Conservation (phyloP, 2,797 vertebrate genomes). For the Pipistrellus pipistrellus region DNA sequence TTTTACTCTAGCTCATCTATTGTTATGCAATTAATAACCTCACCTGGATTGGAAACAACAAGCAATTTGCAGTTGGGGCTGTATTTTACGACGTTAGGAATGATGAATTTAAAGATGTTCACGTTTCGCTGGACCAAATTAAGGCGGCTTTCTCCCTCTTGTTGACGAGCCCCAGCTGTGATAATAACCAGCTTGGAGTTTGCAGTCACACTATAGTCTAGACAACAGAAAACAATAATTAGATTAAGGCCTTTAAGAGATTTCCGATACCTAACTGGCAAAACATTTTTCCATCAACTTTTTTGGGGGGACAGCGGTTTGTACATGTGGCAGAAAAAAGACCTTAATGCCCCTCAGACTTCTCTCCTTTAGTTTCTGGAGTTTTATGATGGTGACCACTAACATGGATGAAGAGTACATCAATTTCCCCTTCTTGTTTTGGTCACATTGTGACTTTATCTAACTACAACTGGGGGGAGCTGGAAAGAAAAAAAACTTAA, state of each 20-base stretch:
- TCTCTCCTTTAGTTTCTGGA: background rate
- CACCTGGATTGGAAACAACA: slow-evolving; percentile 98
- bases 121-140: slow-evolving; percentile 98
- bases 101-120: slow-evolving; percentile 99
- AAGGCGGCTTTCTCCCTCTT: slow-evolving; percentile 97
- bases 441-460: background rate
- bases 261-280: background rate
- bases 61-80: slow-evolving; percentile 96
- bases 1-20: background rate
- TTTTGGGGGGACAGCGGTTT: background rate
- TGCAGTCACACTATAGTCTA: slow-evolving; percentile 97
- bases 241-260: slow-evolving; percentile 1
- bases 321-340: background rate
- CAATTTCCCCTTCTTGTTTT: background rate
- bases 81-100: slow-evolving; percentile 98
- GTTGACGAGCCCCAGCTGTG: slow-evolving; percentile 97
- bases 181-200: slow-evolving; percentile 97
- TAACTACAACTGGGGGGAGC: background rate
- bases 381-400: background rate
- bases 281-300: background rate
- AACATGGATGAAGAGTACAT: background rate
- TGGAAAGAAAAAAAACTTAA: background rate
- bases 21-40: slow-evolving; percentile 67
- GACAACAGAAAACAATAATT: slow-evolving; percentile 21
- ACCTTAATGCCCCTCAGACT: background rate